A percentile compares a stretch with the other conserved stretches of the same genome.
Evolutionary conservation across 2,113 vertebrate genomes (phyloP).

Genomic region (Gopherus evgoodei): DNA sequence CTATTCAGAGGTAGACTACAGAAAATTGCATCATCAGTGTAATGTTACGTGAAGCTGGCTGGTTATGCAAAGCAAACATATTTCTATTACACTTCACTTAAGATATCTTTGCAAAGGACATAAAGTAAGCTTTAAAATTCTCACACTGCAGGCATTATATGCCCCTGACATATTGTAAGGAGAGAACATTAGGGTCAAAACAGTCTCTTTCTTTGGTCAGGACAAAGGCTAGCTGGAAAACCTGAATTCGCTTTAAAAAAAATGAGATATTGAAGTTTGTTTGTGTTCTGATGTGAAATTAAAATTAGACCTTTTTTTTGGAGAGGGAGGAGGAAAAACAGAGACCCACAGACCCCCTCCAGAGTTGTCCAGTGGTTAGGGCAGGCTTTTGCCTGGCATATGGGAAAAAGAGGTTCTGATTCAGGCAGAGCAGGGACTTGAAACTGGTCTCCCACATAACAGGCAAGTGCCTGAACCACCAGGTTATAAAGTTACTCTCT

Average conservation of each 20-base stretch:
- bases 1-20: not conserved
- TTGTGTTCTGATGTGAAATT: not conserved
- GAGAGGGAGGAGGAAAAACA: not conserved
- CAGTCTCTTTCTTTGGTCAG: not conserved
- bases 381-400: not conserved
- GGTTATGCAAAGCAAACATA: not conserved
- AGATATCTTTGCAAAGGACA: not conserved
- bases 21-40: not conserved
- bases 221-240: not conserved
- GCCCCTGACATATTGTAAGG: not conserved
- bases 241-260: not conserved
- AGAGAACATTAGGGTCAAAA: not conserved
- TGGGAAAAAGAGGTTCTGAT: not conserved
- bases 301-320: no score
- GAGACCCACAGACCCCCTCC: not conserved
- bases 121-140: not conserved
- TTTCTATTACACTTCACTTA: not conserved
- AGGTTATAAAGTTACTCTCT: not conserved
- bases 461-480: not conserved
- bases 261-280: not conserved
- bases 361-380: not conserved
- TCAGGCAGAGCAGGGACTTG: not conserved
- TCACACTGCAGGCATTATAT: not conserved
- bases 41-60: not conserved
- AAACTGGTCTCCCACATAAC: not conserved